A percentile compares a stretch with the other conserved stretches of the same genome.
Conservation (phyloP, 2,797 vertebrate genomes). For the Rousettus madagascariensis region DNA sequence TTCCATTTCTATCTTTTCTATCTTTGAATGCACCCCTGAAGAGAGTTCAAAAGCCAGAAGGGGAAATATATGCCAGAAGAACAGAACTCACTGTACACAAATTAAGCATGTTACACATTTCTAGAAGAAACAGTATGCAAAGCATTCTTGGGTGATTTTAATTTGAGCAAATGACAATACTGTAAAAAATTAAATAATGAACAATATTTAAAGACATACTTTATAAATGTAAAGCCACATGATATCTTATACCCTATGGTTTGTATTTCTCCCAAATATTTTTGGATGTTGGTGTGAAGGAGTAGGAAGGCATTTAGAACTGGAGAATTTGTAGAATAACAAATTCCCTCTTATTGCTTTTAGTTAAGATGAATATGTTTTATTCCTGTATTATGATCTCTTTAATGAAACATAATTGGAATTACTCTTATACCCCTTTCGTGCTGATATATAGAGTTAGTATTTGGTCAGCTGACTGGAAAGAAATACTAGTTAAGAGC, state of each 20-base stretch:
- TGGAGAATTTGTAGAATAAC: background rate
- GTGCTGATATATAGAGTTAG: conserved; percentile 57
- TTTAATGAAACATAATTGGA: conserved; percentile 52
- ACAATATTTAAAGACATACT: background rate
- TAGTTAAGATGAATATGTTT: conserved; percentile 33
- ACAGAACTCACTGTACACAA: background rate
- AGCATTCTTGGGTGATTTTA: conserved; percentile 15
- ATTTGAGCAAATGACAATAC: background rate
- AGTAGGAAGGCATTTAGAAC: background rate
- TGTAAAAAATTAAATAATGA: conserved; percentile 1
- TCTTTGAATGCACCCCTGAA: conserved; percentile 20
- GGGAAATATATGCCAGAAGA: background rate
- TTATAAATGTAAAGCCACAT: background rate
- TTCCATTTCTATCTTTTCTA: background rate
- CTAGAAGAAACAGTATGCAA: background rate
- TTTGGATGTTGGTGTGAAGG: background rate
- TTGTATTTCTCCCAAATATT: conserved; percentile 24
- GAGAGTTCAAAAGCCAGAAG: background rate
- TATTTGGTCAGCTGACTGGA: conserved; percentile 46
- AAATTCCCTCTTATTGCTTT: background rate
- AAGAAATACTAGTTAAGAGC: conserved; percentile 52
- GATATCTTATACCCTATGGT: background rate
- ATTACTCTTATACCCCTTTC: conserved; percentile 37
- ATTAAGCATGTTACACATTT: background rate
- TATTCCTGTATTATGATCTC: conserved; percentile 5